Percentiles rank a stretch among this genome's conserved stretches.
These are phyloP conservation scores for Struthio camelus DNA, from an alignment of 2,113 vertebrate genomes.

Conservation along the genomic window DNA sequence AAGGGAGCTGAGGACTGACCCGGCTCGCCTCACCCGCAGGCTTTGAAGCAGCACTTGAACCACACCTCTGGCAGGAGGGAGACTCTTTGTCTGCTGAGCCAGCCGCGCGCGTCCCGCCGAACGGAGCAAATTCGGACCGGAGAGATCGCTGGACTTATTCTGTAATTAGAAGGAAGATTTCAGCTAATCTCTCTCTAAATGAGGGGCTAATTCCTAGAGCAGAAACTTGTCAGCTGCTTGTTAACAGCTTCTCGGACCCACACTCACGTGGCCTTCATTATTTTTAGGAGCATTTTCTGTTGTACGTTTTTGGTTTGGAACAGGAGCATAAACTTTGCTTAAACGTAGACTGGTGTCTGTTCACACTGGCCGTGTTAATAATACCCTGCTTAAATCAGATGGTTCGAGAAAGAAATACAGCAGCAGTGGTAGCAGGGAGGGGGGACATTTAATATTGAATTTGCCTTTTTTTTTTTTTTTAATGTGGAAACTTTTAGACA, in stretches of 20 bases:
- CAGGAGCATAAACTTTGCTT: conserved; percentile 63
- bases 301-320: conserved; percentile 55
- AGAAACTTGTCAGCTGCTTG: conserved; percentile 81
- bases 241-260: conserved; percentile 71
- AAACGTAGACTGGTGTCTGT: conserved; percentile 52
- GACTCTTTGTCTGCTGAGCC: neutral
- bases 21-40: neutral
- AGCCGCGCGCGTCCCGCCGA: neutral
- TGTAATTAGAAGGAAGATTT: conserved; percentile 68
- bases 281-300: neutral
- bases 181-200: conserved; percentile 75
- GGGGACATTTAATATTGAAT: conserved; percentile 75
- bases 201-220: conserved; percentile 75
- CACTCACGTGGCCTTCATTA: conserved; percentile 12
- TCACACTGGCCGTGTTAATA: conserved; percentile 56
- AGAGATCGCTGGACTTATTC: neutral
- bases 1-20: neutral
- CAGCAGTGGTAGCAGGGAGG: neutral
- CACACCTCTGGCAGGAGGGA: neutral
- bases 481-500: conserved; percentile 85
- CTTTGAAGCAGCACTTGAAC: neutral
- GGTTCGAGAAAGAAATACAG: conserved; percentile 24
- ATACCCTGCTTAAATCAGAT: conserved; percentile 48
- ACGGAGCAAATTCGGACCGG: neutral
- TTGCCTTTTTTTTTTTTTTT: conserved; percentile 40